Evolutionary conservation across 2,888 invertebrate species (phyloP), one percentile per base, ranked within the genome.

Genomic region (Lingula anatina): DNA sequence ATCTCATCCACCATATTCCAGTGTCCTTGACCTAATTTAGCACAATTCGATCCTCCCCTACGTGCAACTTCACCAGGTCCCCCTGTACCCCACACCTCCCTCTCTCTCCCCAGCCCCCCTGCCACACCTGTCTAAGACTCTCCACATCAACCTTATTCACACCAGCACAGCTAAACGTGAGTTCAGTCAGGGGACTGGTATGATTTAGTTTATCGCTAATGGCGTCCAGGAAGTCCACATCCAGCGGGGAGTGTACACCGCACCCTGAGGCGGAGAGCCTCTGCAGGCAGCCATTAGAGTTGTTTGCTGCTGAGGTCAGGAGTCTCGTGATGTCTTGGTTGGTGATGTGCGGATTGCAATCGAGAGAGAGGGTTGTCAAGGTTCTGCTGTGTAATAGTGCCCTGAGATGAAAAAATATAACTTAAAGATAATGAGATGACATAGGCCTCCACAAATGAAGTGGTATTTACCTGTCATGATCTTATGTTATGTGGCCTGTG

Each of bases 101-200:
- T 25, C 49, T 35, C 1, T 62, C 59, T 23, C 50, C 56, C 65
- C 65, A 69, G 5, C 45, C 53, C n/a, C 55, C 57, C 12, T 18
- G 50, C 69, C 68, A 68, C 2, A 68, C 50, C 23, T 62, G 60
- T 5, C 42, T 28, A 21, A 69, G 46, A 47, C 59, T 55, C 7
- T 66, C 60, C 4, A 31, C 26, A 44, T 69, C 69, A 2, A 62
- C 45, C 37, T 57, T 57, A 36, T 65, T 60, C 4, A 61, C 41
- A 23, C 47, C 47, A 18, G 28, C 35, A 51, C 64, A 59, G 12
- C 60, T 56, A 49, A 70, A 52, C 48, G 53, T 41, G 35, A 67
- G 35, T 25, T 49, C 47, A 46, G 54, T 50, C 43, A 64, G 36
- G 20, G 60, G 57, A 36, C 15, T 21, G 1, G 25, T 23, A 12